Evolutionary conservation across 2,113 vertebrate species (phyloP).

Genomic region (Sakesphorus luctuosus): DNA sequence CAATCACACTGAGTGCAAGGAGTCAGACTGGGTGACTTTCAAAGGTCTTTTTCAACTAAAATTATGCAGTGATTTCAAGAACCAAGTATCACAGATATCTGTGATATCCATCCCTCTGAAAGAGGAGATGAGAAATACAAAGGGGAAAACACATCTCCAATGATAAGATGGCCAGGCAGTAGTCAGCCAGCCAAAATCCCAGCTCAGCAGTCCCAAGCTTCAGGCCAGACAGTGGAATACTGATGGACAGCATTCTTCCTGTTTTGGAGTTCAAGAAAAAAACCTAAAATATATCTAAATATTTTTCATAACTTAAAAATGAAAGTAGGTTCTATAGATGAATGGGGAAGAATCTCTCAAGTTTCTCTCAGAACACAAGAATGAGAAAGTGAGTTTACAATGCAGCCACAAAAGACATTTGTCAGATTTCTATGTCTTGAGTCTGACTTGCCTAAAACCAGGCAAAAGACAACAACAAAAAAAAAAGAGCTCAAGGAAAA

Average conservation of each 20-base stretch:
- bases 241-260: neutral
- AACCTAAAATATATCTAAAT: neutral
- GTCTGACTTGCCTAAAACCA: neutral
- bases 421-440: neutral
- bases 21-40: neutral
- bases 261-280: neutral
- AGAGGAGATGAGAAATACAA: neutral
- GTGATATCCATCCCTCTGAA: neutral
- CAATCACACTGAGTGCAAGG: neutral
- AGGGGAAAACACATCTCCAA: neutral
- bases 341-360: neutral
- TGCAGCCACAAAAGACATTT: neutral
- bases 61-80: neutral
- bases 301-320: neutral
- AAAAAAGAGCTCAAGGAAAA: neutral
- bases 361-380: neutral
- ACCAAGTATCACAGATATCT: neutral
- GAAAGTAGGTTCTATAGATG: neutral
- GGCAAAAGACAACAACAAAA: neutral
- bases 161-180: neutral
- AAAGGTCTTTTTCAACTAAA: neutral
- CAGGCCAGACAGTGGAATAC: neutral
- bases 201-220: neutral
- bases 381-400: neutral
- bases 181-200: neutral